Evolutionary conservation across 2,888 invertebrate species (phyloP).

Genomic region (Automeris io): DNA sequence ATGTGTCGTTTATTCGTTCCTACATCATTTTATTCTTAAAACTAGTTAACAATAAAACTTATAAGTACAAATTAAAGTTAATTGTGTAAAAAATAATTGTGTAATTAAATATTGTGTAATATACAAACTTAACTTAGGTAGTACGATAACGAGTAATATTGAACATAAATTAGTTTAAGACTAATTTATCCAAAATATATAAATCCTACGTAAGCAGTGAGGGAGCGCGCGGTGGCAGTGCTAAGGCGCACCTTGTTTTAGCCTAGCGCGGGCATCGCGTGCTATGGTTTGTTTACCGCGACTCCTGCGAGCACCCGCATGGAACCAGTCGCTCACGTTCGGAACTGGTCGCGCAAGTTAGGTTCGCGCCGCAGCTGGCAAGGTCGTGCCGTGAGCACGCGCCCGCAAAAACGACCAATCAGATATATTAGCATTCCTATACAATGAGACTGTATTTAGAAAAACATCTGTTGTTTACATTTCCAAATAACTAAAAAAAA

Average conservation of each 20-base stretch:
- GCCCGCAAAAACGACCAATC: conserved; percentile 57
- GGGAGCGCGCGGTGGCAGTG: too few relatives aligned
- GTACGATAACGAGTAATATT: too few relatives aligned
- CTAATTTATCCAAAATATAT: too few relatives aligned
- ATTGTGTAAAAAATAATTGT: too few relatives aligned
- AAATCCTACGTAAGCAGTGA: too few relatives aligned
- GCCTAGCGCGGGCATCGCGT: conserved; percentile 41
- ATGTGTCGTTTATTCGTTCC: too few relatives aligned
- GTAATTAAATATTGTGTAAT: too few relatives aligned
- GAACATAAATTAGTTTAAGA: too few relatives aligned
- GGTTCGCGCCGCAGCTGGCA: conserved; percentile 52
- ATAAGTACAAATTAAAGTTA: too few relatives aligned
- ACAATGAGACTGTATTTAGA: conserved; percentile 42
- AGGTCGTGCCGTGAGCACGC: conserved; percentile 60
- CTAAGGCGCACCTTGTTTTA: not conserved
- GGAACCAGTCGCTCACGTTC: conserved; percentile 22
- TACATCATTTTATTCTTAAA: too few relatives aligned
- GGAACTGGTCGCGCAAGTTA: conserved; percentile 62
- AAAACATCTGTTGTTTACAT: conserved; percentile 14
- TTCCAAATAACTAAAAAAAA: conserved; percentile 6
- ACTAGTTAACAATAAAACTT: too few relatives aligned
- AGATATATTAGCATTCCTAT: conserved; percentile 41
- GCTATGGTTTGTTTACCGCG: conserved; percentile 61
- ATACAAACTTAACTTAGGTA: too few relatives aligned
- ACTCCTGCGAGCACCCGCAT: conserved; percentile 16